Conservation (phyloP, 2,888 invertebrate genomes). For the Oscheius myriophilus region DNA sequence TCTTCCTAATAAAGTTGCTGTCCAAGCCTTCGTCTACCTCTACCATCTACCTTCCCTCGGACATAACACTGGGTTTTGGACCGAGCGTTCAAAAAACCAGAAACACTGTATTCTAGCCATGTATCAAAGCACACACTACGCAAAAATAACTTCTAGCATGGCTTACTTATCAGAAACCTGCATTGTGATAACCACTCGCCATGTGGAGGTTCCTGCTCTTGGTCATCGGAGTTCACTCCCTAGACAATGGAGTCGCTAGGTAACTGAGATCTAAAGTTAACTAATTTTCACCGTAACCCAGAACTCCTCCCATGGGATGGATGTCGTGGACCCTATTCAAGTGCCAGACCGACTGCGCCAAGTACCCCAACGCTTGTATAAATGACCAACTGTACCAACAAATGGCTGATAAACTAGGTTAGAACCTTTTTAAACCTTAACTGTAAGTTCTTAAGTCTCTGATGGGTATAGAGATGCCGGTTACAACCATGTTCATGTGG, state of each 20-base stretch:
- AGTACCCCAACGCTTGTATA: slow-evolving; percentile 15
- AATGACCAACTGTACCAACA: slow-evolving; percentile 14
- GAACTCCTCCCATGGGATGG: slow-evolving; percentile 14
- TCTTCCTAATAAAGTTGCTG: no score
- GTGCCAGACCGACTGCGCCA: slow-evolving; percentile 6
- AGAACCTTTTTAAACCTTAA: neutral
- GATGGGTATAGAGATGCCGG: slow-evolving; percentile 90
- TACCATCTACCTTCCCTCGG: no score
- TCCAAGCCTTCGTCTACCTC: no score
- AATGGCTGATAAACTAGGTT: slow-evolving; percentile 16
- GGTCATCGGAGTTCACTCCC: neutral
- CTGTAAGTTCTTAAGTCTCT: slow-evolving; percentile 76
- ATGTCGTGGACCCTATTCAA: slow-evolving; percentile 15
- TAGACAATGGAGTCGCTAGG: slow-evolving; percentile 32
- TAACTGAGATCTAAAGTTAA: neutral
- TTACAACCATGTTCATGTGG: slow-evolving; percentile 90
- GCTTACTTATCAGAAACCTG: no score
- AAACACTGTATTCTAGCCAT: no score
- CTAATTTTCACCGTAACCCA: neutral
- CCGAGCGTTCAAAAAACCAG: no score
- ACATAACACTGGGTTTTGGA: no score
- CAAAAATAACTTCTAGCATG: no score
- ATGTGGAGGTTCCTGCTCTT: slow-evolving; percentile 2
- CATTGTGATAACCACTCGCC: neutral
- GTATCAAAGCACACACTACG: no score